These are phyloP conservation scores for Sylvilagus bachmani DNA, from an alignment of 2,113 vertebrate genomes.

Conservation along the genomic window DNA sequence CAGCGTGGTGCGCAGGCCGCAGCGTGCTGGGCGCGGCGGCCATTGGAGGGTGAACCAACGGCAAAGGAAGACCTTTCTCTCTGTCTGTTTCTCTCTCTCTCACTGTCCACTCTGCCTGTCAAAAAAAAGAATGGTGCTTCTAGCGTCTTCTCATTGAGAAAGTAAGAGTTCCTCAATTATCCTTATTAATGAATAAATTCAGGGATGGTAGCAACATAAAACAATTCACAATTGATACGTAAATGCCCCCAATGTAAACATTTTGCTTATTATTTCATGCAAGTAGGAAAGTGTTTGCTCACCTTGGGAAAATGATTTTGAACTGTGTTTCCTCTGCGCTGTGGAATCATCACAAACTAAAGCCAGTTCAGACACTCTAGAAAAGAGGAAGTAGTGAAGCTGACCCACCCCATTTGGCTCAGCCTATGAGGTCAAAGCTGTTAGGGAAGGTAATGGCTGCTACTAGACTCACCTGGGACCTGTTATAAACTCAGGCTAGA, in stretches of 20 bases:
- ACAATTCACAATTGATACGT: neutral
- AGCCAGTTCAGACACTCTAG: neutral
- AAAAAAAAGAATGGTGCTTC: neutral
- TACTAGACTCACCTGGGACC: neutral
- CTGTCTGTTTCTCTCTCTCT: too few relatives aligned
- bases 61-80: too few relatives aligned
- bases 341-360: neutral
- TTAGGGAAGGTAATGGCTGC: neutral
- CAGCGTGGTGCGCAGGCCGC: too few relatives aligned
- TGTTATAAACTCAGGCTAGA: neutral
- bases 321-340: neutral
- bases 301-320: conserved; percentile 25
- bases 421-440: neutral
- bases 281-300: neutral
- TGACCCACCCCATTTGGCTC: neutral
- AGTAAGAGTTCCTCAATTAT: neutral
- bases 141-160: neutral
- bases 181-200: neutral
- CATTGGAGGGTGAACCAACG: too few relatives aligned
- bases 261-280: neutral
- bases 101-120: too few relatives aligned
- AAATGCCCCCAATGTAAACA: neutral
- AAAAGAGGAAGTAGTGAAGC: neutral
- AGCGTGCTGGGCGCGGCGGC: too few relatives aligned
- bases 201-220: neutral